Base-by-base conservation (phyloP, 2,113 vertebrate genomes). In the Australoheros scitulus region DNA sequence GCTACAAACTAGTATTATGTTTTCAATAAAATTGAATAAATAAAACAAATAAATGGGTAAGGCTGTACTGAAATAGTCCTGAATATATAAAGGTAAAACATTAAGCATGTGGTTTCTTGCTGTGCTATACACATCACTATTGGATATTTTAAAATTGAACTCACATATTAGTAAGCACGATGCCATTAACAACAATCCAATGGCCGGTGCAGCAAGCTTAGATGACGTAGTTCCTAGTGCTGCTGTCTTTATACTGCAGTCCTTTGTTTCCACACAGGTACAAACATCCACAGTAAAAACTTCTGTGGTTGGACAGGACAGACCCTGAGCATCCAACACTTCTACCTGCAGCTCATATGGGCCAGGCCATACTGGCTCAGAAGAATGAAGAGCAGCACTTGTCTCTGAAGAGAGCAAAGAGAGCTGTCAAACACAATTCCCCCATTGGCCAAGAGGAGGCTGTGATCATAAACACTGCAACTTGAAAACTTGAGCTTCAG, bases 91-190 rank as follows among this genome's bases (percentile, higher is more conserved):
- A 50, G 15, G 13, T 15, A 72, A 52, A 72, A 72, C 32, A 10
- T 52, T 70, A 20, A 20, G 50, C 43, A 72, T 8, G 7, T 32
- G 43, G 11, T 32, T 50, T 17, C 1, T 52, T 55, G 3, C 26
- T 18, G 41, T 60, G n/a, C 2, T 61, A 61, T 61, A 11, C 18
- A 10, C 8, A 59, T 6, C 9, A 70, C 7, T n/a, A 3, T 5
- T 76, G 34, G 3, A 50, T 74, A 18, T 60, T 78, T 15, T 64
- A 26, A 77, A 83, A 55, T 3, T 79, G 3, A 58, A 97, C 97
- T 96, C 92, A 98, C 97, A 0, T 74, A 97, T 87, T 88, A 98
- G 92, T 85, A 96, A 76, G 90, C 88, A 96, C 78, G 87, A 80
- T 85, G 77, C 96, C 92, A 1, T 89, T 80, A 97, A 78, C 83